Base-by-base conservation (phyloP, 2,113 vertebrate species). In the Progne subis region DNA sequence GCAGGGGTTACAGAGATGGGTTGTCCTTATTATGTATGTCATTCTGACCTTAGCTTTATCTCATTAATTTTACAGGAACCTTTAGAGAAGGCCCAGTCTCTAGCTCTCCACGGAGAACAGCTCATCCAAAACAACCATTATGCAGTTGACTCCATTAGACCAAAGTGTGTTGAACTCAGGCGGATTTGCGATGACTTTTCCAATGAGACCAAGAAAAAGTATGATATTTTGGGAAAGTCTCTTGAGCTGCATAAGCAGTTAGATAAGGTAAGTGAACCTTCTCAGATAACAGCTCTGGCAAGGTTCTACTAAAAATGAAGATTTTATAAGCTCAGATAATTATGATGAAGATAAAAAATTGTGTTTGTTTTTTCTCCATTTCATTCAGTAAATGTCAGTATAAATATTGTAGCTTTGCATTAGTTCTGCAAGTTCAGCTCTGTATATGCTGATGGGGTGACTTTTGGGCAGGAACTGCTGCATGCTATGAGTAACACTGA, bases 81-180 rank as follows among this genome's bases (percentile, higher is more conserved):
- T 12, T 71, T 99, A 95, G 99, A 99, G 86, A 99, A 99, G 95
- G 99, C 99, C 52, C 99, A 99, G 91, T 97, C 98, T 68, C 98
- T 99, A 8, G 98, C 99, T 14, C 59, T 98, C 50, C 98, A 98
- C 6, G 99, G 99, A 14, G 99, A 99, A 71, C 99, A 99, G 97
- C 98, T 99, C 65, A 99, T 99, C 97, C 99, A 99, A 94, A 99
- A 98, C 94, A 98, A 98, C 88, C 99, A 99, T 97, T 99, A 99
- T 20, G 99, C 99, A 4, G 97, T 98, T 17, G 99, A 99, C 94
- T 99, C 99, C 76, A 99, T 99, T 75, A 97, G 99, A 88, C 99
- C 99, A 95, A 99, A 99, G 94, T 99, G 99, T 89, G 98, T 98
- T 41, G 99, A 99, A 97, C 99, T 99, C 79, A 98, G 99, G 78